These are phyloP conservation scores for Brienomyrus longianalis DNA, from an alignment of 2,113 vertebrate species.

Conservation along the genomic window DNA sequence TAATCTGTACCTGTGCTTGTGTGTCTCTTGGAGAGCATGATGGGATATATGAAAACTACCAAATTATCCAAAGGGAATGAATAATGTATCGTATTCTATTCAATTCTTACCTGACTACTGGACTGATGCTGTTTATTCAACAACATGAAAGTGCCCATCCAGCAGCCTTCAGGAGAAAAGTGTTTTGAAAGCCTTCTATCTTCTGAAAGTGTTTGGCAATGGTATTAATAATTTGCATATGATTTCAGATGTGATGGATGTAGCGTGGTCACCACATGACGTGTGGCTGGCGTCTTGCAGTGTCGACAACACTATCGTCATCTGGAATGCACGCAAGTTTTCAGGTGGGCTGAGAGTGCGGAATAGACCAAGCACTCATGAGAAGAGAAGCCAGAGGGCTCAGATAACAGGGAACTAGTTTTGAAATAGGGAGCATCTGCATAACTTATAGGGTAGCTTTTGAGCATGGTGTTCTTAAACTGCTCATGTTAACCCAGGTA, in stretches of 20 bases:
- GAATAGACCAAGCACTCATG: neutral
- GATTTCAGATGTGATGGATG: constrained; percentile 91
- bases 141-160: neutral
- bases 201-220: neutral
- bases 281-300: constrained; percentile 96
- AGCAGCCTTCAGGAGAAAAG: neutral
- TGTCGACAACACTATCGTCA: constrained; percentile 96
- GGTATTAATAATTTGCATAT: neutral
- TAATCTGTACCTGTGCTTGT: too few species aligned
- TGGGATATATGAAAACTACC: neutral
- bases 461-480: neutral
- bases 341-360: constrained; percentile 67
- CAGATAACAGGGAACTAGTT: neutral
- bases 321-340: constrained; percentile 97
- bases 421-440: neutral
- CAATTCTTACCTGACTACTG: neutral
- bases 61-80: neutral
- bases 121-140: neutral
- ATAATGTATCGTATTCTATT: neutral
- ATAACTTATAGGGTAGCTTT: neutral
- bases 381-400: neutral
- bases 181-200: neutral
- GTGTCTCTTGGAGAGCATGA: neutral
- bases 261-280: constrained; percentile 95
- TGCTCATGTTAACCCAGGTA: neutral